Conservation (phyloP, 2,113 vertebrate genomes). For the Uria aalge region DNA sequence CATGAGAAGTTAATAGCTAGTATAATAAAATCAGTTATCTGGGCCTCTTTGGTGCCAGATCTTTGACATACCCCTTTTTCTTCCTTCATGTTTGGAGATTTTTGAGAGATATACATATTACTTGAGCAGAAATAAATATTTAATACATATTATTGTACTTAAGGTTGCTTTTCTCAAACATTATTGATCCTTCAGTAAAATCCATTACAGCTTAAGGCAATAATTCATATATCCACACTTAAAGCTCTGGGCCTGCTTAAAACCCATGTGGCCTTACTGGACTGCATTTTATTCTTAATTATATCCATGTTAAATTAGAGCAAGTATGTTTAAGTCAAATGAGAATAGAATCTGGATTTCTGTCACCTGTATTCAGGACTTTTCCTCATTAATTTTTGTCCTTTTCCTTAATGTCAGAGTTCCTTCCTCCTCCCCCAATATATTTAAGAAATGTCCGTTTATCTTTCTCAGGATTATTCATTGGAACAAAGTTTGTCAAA, state of each 20-base stretch:
- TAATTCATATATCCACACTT: neutral
- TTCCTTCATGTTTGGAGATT: neutral
- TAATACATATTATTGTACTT: neutral
- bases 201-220: neutral
- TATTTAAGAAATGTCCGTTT: rapidly evolving
- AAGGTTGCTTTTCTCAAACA: neutral
- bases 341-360: neutral
- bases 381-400: neutral
- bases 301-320: neutral
- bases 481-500: neutral
- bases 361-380: neutral
- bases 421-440: neutral
- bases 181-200: neutral
- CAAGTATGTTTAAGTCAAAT: neutral
- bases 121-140: conserved; percentile 5
- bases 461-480: neutral
- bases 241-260: neutral
- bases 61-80: neutral
- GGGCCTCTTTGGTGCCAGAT: neutral
- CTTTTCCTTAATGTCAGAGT: neutral
- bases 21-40: neutral
- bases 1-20: neutral
- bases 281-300: neutral
- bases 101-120: neutral
- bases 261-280: neutral